Evolutionary conservation across 1,140 invertebrate genomes (phyloP).

Genomic region (Parasteatoda tepidariorum): DNA sequence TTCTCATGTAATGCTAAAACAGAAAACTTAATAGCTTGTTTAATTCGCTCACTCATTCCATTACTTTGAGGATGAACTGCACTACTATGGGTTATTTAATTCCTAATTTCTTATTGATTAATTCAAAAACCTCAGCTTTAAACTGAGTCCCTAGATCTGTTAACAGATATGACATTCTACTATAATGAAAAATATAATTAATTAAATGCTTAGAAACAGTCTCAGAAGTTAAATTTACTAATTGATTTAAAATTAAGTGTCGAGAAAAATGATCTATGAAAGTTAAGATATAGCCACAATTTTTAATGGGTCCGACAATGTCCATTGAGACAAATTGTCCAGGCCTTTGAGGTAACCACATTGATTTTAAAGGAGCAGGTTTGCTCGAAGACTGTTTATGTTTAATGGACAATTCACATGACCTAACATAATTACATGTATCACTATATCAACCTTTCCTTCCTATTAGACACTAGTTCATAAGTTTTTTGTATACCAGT

Average conservation of each 20-base stretch:
- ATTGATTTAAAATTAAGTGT: neutral
- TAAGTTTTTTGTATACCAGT: neutral
- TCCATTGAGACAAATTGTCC: neutral
- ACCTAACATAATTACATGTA: neutral
- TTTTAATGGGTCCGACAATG: neutral
- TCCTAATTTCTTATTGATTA: neutral
- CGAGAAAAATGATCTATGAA: neutral
- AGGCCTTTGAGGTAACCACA: neutral
- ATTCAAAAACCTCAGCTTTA: neutral
- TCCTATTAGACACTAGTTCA: neutral
- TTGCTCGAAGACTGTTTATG: neutral
- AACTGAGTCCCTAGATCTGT: neutral
- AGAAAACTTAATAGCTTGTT: neutral
- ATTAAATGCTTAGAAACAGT: neutral
- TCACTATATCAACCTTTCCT: neutral
- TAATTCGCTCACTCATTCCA: neutral
- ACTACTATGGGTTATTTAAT: neutral
- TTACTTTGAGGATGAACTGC: neutral
- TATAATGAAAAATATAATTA: neutral
- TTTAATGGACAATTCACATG: neutral
- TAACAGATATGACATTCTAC: neutral
- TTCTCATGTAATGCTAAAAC: neutral
- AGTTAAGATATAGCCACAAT: neutral
- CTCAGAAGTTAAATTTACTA: neutral
- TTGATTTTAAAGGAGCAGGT: neutral